Base-by-base conservation (phyloP, 2,797 vertebrate species). In the Synanceia verrucosa region DNA sequence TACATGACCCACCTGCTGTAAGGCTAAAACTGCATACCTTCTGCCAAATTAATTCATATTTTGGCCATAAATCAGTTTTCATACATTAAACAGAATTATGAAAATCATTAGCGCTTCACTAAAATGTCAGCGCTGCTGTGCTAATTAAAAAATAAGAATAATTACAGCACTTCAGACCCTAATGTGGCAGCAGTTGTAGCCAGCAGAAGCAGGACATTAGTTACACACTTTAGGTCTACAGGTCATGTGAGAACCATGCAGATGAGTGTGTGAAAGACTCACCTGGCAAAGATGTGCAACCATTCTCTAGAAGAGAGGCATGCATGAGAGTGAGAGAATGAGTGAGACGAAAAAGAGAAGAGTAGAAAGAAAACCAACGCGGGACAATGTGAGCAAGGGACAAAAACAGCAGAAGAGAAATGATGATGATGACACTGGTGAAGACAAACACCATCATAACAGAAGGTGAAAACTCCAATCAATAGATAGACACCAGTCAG, bases 241-340 rank as follows among this genome's bases (percentile, higher is more conserved):
- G 55, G 66, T 70, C 46, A 61, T 59, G 61, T 78, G 69, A 75
- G 47, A 86, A 89, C 64, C 89, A 90, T 92, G 90, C 85, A 86
- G 78, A 91, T 92, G 91, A 88, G 84, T 89, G 62, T 78, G 86
- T 90, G 91, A 92, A 79, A 93, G 95, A 99, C 97, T 99, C 96
- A 99, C 97, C 97, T 97, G 96, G 89, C 97, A 98, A 88, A 99
- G 97, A 91, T 98, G 96, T 83, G 95, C 95, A 96, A 98, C 96
- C 97, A 99, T 97, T 98, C 94, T 98, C 98, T 99, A 97, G 95
- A 94, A 95, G 96, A 97, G 94, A 97, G 89, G 96, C 97, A 97
- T 97, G 97, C 96, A 96, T 92, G 94, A 95, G 96, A 96, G 96
- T 94, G 95, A 95, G 95, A 97, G 95, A 92, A 95, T 95, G 94